phyloP scores from a whole-genome alignment of 30 jellyfish, hydroid and myxozoan genomes.

The Hydractinia echinata region DNA sequence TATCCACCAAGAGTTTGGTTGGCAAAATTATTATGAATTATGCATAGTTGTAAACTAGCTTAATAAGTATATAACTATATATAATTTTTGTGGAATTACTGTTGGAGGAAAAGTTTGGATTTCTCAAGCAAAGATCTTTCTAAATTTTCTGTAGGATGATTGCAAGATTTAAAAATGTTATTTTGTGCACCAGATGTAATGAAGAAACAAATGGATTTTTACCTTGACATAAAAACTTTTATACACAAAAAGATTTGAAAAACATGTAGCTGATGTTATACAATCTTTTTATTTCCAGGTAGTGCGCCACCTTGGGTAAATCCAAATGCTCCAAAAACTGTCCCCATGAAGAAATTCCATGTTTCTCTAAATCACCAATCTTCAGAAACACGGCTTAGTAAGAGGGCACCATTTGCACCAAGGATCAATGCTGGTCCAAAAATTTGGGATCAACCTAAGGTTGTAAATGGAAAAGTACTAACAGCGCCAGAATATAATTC shows the following conservation, averaged over 20 bases:
- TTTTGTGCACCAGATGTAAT: too few relatives aligned
- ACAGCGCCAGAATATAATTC: conserved; percentile 81
- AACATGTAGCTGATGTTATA: neutral
- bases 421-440: conserved; percentile 55
- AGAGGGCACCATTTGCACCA: conserved; percentile 94
- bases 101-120: too few relatives aligned
- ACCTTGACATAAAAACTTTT: neutral
- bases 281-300: neutral
- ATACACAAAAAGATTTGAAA: neutral
- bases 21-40: too few relatives aligned
- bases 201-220: neutral
- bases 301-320: conserved; percentile 69
- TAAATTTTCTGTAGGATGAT: too few relatives aligned
- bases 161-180: too few relatives aligned
- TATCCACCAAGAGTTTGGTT: too few relatives aligned
- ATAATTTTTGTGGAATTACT: too few relatives aligned
- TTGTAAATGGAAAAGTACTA: conserved; percentile 80
- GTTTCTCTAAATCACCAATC: conserved; percentile 56
- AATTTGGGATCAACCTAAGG: conserved; percentile 73
- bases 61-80: too few relatives aligned
- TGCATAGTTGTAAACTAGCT: too few relatives aligned
- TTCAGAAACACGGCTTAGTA: conserved; percentile 70
- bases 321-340: conserved; percentile 74
- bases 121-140: too few relatives aligned
- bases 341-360: conserved; percentile 54